phyloP scores from a whole-genome alignment of 37 sponge, comb jelly and placozoan genomes.

The Bolinopsis microptera region DNA sequence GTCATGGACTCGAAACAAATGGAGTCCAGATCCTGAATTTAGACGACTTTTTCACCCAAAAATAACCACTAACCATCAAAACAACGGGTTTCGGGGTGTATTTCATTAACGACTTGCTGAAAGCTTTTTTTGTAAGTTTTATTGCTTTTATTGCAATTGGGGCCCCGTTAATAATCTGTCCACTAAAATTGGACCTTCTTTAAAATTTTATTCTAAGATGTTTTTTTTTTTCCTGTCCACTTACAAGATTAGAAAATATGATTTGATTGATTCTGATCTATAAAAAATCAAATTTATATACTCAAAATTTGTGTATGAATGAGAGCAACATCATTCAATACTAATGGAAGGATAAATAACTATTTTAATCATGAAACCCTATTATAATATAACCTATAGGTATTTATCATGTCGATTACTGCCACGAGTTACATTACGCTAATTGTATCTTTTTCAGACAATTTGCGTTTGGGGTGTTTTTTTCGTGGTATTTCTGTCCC shows the following conservation, averaged over 20 bases:
- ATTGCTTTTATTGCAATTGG: no score
- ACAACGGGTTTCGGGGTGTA: slow-evolving; percentile 75
- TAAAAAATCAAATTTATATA: no score
- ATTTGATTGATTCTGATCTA: no score
- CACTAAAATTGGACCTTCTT: background rate
- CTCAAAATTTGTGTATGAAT: no score
- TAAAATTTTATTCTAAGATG: background rate
- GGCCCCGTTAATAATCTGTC: no score
- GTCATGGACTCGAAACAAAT: slow-evolving; percentile 70
- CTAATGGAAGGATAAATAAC: no score
- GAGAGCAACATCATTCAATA: no score
- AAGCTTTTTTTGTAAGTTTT: slow-evolving; percentile 83
- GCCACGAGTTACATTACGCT: no score
- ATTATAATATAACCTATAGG: no score
- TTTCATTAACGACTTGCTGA: slow-evolving; percentile 71
- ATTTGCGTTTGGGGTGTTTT: slow-evolving; percentile 75
- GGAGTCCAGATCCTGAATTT: slow-evolving; percentile 94
- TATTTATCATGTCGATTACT: no score
- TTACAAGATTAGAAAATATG: no score
- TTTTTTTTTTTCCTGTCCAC: background rate
- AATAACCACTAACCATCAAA: slow-evolving; percentile 76
- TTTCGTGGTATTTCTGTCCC: slow-evolving; percentile 73
- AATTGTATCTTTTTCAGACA: slow-evolving; percentile 71
- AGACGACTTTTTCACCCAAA: slow-evolving; percentile 91
- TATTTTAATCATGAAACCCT: no score